A percentile compares a stretch with the other conserved stretches of the same genome.
Conservation (phyloP, 2,113 vertebrate species). For the Polypterus senegalus region DNA sequence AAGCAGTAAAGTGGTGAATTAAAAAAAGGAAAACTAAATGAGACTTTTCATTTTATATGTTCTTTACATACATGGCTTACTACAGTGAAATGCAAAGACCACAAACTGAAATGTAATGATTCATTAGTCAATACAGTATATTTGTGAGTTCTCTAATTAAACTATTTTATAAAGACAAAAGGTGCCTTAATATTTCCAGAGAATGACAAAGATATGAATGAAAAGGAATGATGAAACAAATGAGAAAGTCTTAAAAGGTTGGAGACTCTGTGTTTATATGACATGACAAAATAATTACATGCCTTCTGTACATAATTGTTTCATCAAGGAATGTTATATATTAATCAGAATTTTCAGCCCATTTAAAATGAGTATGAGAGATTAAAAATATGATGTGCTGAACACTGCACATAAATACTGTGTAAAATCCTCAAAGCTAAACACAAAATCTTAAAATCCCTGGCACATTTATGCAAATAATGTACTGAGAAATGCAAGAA, state of each 20-base stretch:
- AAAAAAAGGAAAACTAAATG: too few relatives aligned
- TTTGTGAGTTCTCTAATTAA: not conserved
- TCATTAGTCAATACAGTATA: too few relatives aligned
- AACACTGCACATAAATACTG: slow-evolving; percentile 12
- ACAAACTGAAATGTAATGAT: too few relatives aligned
- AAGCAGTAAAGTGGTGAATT: too few relatives aligned
- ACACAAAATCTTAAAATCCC: slow-evolving; percentile 28
- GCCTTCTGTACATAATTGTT: slow-evolving; percentile 28
- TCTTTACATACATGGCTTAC: too few relatives aligned
- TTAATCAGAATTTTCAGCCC: slow-evolving; percentile 34
- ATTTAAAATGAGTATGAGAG: slow-evolving; percentile 13
- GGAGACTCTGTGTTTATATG: slow-evolving; percentile 29
- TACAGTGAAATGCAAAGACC: too few relatives aligned
- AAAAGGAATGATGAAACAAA: not conserved
- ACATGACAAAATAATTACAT: slow-evolving; percentile 33
- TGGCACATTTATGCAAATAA: slow-evolving; percentile 37
- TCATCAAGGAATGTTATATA: slow-evolving; percentile 24
- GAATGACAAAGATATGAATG: not conserved
- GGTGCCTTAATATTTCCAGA: not conserved
- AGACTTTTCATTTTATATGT: too few relatives aligned
- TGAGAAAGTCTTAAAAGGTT: slow-evolving; percentile 31
- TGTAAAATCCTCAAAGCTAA: slow-evolving; percentile 9
- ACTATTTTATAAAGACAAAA: not conserved
- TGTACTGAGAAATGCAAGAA: slow-evolving; percentile 22
- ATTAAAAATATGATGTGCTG: slow-evolving; percentile 17